phyloP scores from a whole-genome alignment of 2,113 vertebrate genomes.

The Corapipo altera region DNA sequence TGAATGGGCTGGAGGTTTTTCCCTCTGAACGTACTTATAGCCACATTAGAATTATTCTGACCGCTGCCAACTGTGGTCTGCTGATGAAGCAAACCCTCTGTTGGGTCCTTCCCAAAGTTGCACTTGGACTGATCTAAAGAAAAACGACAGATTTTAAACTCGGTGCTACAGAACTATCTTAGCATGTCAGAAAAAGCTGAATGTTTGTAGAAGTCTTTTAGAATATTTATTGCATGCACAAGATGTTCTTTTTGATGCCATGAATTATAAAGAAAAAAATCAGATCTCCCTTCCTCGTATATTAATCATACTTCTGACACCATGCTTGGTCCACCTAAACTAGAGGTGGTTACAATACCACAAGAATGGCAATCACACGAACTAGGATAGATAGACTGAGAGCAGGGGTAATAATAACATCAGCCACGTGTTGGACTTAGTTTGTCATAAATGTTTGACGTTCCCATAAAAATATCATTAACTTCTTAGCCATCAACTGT shows the following conservation, averaged over 20 bases:
- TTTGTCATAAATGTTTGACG: background rate
- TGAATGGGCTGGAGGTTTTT: background rate
- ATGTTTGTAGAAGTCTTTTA: background rate
- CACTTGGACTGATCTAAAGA: fast-evolving
- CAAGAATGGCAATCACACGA: background rate
- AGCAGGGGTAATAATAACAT: background rate
- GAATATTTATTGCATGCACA: background rate
- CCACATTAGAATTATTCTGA: background rate
- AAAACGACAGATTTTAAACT: background rate
- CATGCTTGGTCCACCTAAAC: background rate
- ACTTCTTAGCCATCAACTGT: background rate
- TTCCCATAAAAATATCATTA: background rate
- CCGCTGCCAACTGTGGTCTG: fast-evolving
- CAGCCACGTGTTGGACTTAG: background rate
- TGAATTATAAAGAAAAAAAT: background rate
- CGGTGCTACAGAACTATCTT: background rate
- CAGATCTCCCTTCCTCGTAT: background rate
- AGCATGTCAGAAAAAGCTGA: background rate
- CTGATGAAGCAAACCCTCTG: background rate
- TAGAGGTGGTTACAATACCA: background rate
- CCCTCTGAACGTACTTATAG: background rate
- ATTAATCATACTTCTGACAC: background rate
- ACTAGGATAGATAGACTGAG: background rate
- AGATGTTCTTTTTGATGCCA: background rate
- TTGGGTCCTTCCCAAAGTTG: background rate